phyloP scores from a whole-genome alignment of 2,797 vertebrate species.

The Bovichtus diacanthus region DNA sequence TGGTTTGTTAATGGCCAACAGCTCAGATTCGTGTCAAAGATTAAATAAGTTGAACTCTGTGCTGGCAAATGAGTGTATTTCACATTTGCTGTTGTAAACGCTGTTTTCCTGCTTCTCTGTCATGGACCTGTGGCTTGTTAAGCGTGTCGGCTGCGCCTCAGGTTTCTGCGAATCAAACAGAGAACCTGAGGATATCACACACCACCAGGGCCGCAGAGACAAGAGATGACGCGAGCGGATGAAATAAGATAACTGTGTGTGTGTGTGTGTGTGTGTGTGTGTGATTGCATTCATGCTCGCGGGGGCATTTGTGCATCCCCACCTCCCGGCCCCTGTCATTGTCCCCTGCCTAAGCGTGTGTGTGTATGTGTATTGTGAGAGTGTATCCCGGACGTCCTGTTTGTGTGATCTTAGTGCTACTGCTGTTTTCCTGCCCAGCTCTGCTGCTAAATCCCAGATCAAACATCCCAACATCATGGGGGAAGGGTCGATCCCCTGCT shows the following conservation, averaged over 20 bases:
- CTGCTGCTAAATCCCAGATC: slow-evolving; percentile 57
- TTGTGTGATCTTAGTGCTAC: slow-evolving; percentile 61
- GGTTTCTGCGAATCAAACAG: too few species aligned
- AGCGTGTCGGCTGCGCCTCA: too few species aligned
- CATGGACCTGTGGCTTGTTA: too few species aligned
- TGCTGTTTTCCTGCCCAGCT: slow-evolving; percentile 53
- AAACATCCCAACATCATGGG: slow-evolving; percentile 35
- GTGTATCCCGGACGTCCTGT: slow-evolving; percentile 76
- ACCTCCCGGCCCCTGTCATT: not conserved
- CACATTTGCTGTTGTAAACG: not conserved
- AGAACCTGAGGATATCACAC: slow-evolving; percentile 6
- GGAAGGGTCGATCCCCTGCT: slow-evolving; percentile 8
- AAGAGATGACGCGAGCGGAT: slow-evolving; percentile 28
- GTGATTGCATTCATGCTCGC: slow-evolving; percentile 7
- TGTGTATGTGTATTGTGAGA: slow-evolving; percentile 45
- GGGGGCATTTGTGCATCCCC: not conserved
- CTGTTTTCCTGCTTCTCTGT: too few species aligned
- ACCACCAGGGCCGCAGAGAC: not conserved
- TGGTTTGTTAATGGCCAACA: not conserved
- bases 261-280: not conserved
- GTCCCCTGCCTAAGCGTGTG: not conserved
- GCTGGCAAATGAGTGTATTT: too few species aligned
- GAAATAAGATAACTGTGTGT: too few species aligned
- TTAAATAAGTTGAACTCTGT: too few species aligned
- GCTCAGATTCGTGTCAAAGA: not conserved